Evolutionary conservation across 2,113 vertebrate species (phyloP).

Genomic region (Rissa tridactyla): DNA sequence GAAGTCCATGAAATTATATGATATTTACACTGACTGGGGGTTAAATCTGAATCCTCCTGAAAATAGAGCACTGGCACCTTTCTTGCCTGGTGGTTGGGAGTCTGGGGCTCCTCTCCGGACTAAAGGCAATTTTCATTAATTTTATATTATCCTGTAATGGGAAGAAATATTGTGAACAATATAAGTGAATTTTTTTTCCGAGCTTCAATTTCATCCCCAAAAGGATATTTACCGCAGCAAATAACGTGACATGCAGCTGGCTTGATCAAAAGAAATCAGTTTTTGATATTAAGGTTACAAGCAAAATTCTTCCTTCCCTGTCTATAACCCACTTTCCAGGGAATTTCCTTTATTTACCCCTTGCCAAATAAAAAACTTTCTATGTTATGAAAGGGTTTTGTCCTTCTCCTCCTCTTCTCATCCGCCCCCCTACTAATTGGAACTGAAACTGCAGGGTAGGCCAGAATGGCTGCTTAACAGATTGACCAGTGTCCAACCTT

Average conservation of each 20-base stretch:
- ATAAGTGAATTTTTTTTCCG: background rate
- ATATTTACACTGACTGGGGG: background rate
- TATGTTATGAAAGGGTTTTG: background rate
- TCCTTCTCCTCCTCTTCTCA: background rate
- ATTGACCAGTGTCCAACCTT: background rate
- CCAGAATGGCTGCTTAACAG: background rate
- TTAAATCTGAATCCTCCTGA: background rate
- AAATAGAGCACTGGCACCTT: background rate
- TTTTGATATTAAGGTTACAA: constrained; percentile 10
- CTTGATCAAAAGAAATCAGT: constrained; percentile 14
- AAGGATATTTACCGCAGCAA: constrained; percentile 13
- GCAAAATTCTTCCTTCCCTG: background rate
- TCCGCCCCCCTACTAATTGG: background rate
- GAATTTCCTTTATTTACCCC: background rate
- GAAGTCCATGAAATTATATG: background rate
- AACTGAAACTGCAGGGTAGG: background rate
- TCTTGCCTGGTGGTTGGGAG: background rate
- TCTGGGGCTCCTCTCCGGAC: background rate
- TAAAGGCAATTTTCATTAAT: constrained; percentile 7
- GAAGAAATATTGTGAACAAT: background rate
- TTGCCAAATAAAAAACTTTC: background rate
- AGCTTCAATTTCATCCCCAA: background rate
- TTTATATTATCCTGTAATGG: background rate
- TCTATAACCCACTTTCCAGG: background rate
- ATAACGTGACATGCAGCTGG: background rate